A percentile compares a stretch with the other conserved stretches of the same genome.
These are phyloP conservation scores for Palaemon carinicauda DNA, from an alignment of 1,140 invertebrate genomes.

Conservation along the genomic window DNA sequence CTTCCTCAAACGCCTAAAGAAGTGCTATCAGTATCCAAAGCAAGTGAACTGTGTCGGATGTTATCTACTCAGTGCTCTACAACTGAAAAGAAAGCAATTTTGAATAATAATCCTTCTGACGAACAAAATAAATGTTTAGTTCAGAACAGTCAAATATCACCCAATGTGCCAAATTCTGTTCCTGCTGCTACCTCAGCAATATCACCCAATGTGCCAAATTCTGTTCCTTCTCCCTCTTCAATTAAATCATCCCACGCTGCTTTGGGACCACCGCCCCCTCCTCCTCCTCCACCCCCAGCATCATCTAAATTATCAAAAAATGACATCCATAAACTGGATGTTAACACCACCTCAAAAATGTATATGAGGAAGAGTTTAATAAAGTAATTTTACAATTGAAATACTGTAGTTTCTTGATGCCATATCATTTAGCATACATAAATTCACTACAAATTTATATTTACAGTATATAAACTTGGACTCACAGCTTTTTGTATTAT, in stretches of 20 bases:
- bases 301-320: constrained; percentile 24
- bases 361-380: constrained; percentile 41
- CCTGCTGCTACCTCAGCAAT: background rate
- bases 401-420: background rate
- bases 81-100: background rate
- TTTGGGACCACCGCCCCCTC: background rate
- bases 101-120: background rate
- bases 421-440: background rate
- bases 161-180: background rate
- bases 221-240: background rate
- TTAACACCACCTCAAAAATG: constrained; percentile 22
- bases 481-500: no score
- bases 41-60: background rate
- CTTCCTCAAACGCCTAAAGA: background rate
- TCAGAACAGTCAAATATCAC: background rate
- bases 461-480: no score
- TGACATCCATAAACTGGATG: constrained; percentile 33
- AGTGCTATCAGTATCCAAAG: background rate
- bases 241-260: background rate
- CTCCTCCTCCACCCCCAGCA: constrained; percentile 12
- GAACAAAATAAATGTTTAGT: background rate
- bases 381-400: background rate
- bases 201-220: background rate
- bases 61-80: background rate
- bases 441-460: background rate